phyloP scores from a whole-genome alignment of 2,113 vertebrate genomes.

The Catharus fuscescens region DNA sequence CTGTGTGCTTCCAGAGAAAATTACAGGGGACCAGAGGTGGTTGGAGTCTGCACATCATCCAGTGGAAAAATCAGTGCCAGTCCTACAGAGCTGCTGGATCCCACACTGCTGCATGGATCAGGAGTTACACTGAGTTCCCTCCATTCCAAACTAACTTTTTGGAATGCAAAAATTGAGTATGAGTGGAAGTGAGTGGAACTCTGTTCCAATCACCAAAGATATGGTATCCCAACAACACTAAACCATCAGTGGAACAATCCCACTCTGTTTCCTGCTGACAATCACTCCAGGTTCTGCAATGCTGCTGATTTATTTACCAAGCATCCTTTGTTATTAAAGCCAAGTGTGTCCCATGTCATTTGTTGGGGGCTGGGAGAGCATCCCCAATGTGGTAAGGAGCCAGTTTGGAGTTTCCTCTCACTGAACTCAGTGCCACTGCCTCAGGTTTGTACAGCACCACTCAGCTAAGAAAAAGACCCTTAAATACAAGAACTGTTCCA shows the following conservation, averaged over 20 bases:
- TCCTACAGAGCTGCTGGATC: background rate
- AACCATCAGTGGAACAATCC: background rate
- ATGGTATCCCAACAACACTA: fast-evolving
- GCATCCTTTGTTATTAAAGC: background rate
- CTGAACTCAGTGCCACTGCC: background rate
- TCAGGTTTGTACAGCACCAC: background rate
- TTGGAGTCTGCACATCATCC: background rate
- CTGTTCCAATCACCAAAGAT: background rate
- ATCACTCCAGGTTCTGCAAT: background rate
- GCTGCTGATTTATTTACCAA: background rate
- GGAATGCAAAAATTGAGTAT: background rate
- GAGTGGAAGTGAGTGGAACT: background rate
- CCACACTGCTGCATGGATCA: background rate
- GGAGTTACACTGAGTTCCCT: background rate
- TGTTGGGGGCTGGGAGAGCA: background rate
- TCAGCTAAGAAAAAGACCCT: background rate
- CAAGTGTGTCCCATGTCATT: background rate
- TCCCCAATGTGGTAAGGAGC: background rate
- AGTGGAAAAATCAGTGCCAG: background rate
- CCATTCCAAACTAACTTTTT: background rate
- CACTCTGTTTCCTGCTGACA: background rate
- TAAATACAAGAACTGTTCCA: background rate
- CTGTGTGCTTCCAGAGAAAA: background rate
- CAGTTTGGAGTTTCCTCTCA: background rate
- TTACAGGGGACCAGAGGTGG: background rate